These are phyloP conservation scores for Pterostichus niger DNA, from an alignment of 2,888 invertebrate genomes.

Conservation along the genomic window DNA sequence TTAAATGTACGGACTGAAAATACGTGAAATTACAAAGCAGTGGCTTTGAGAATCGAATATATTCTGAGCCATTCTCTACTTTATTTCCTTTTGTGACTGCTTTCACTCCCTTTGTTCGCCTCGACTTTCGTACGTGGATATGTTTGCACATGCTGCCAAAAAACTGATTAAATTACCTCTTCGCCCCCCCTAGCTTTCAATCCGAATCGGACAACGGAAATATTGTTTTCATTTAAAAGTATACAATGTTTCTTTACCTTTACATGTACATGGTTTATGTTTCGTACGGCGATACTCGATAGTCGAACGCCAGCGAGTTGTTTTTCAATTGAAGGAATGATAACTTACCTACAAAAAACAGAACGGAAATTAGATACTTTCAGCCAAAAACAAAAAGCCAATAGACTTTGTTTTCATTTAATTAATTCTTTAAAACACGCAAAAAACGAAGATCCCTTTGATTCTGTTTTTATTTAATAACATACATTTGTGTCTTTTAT, in stretches of 20 bases:
- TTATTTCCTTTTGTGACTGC: conserved; percentile 28
- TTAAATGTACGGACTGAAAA: conserved; percentile 24
- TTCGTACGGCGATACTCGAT: background rate
- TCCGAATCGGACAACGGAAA: background rate
- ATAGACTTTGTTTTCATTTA: background rate
- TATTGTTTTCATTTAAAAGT: conserved; percentile 12
- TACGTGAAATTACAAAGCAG: conserved; percentile 40
- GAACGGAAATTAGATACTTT: conserved; percentile 5
- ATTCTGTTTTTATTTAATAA: background rate
- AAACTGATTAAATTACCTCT: conserved; percentile 30
- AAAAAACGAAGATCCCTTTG: background rate
- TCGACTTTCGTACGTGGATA: background rate
- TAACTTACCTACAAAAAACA: background rate
- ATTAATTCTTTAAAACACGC: background rate
- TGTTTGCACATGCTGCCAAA: conserved; percentile 16
- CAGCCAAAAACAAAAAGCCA: background rate
- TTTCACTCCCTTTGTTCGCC: conserved; percentile 6
- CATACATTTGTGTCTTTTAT: background rate
- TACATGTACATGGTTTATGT: background rate
- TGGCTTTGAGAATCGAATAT: conserved; percentile 12
- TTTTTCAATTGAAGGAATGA: background rate
- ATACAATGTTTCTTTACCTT: background rate
- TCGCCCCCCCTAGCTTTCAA: background rate
- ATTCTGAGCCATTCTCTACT: conserved; percentile 19
- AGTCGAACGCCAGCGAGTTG: background rate